Percentiles rank a stretch among this genome's conserved stretches.
Conservation (phyloP, 2,888 invertebrate species). For the Poecilobothrus nobilitatus region DNA sequence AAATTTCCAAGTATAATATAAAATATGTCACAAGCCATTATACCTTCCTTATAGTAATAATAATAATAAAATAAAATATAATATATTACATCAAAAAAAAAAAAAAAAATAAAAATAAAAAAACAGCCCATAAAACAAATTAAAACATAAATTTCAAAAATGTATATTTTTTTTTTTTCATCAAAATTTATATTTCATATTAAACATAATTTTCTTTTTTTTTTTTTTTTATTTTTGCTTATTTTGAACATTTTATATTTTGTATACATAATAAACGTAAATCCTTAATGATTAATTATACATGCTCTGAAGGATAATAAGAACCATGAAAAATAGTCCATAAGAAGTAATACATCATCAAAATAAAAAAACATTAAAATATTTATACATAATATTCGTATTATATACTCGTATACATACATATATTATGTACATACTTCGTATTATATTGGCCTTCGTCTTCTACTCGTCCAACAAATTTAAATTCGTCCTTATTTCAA, state of each 20-base stretch:
- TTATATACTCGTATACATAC: too few relatives aligned
- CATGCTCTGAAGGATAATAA: neutral
- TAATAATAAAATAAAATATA: too few relatives aligned
- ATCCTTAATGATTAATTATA: constrained; percentile 13
- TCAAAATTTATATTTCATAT: neutral
- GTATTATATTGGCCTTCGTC: too few relatives aligned
- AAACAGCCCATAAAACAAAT: neutral
- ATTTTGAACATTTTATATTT: neutral
- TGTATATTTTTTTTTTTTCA: too few relatives aligned
- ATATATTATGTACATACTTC: too few relatives aligned
- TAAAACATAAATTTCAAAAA: constrained; percentile 2
- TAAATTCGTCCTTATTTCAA: neutral
- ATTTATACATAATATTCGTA: neutral
- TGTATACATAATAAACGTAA: constrained; percentile 6
- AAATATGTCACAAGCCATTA: neutral
- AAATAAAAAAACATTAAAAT: neutral
- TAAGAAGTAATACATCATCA: constrained; percentile 3
- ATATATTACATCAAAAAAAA: too few relatives aligned
- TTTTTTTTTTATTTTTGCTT: neutral
- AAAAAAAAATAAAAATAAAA: too few relatives aligned
- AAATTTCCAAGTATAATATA: too few relatives aligned
- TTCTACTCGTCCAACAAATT: neutral
- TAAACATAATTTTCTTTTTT: neutral
- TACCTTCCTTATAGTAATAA: neutral
- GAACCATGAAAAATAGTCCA: neutral